Conservation (phyloP, 1,140 invertebrate genomes). For the Oncopeltus fasciatus region DNA sequence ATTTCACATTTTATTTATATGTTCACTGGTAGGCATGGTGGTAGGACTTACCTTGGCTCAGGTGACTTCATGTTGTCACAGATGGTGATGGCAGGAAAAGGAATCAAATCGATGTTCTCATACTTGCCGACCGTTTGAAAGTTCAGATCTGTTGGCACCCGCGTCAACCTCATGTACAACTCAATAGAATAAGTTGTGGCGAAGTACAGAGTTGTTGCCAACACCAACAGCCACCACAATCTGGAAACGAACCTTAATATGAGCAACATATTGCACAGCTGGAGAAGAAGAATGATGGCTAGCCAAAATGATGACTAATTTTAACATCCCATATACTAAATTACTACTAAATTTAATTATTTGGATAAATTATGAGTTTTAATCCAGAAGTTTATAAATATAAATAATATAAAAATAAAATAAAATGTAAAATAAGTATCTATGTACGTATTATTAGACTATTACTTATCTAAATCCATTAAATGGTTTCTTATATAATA, state of each 20-base stretch:
- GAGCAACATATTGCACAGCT: too few relatives aligned
- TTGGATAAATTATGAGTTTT: neutral
- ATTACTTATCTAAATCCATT: too few relatives aligned
- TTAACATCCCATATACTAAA: neutral
- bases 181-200: neutral
- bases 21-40: too few relatives aligned
- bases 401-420: neutral
- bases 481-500: too few relatives aligned
- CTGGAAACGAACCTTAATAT: neutral
- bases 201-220: neutral
- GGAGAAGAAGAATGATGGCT: too few relatives aligned
- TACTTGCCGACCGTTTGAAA: neutral
- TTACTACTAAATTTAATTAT: neutral
- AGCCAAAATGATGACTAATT: too few relatives aligned
- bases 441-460: too few relatives aligned
- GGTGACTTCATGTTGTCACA: slow-evolving; percentile 1
- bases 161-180: neutral
- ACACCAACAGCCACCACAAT: neutral
- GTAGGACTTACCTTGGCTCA: too few relatives aligned
- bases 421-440: too few relatives aligned
- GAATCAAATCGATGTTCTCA: neutral
- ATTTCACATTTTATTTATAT: too few relatives aligned
- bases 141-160: neutral
- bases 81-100: neutral
- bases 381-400: neutral